A percentile compares a stretch with the other conserved stretches of the same genome.
phyloP scores from a whole-genome alignment of 2,888 invertebrate genomes.

The Argyra leucocephala region DNA sequence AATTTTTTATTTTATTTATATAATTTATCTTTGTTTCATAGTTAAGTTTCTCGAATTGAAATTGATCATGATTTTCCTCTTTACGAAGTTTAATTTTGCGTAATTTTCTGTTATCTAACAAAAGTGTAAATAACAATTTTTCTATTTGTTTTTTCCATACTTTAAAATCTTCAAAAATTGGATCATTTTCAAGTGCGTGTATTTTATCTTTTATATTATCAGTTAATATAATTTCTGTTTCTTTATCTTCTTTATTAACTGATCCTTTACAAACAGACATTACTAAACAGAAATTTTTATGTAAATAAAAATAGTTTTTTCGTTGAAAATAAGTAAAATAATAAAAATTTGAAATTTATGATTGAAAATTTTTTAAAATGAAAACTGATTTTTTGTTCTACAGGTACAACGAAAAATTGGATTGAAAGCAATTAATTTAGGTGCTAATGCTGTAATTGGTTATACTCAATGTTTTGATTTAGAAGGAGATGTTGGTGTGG shows the following conservation, averaged over 20 bases:
- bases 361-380: no score
- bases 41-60: not conserved
- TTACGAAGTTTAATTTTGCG: not conserved
- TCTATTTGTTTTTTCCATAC: not conserved
- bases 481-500: constrained; percentile 94
- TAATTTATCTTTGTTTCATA: not conserved
- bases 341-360: no score
- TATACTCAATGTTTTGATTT: constrained; percentile 92
- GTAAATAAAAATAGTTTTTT: no score
- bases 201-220: not conserved
- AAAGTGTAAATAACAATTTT: not conserved
- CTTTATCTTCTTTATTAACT: no score
- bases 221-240: no score
- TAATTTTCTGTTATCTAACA: not conserved
- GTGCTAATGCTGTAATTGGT: constrained; percentile 91
- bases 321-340: no score
- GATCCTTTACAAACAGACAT: no score
- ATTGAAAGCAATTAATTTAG: constrained; percentile 81
- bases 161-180: not conserved
- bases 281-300: no score
- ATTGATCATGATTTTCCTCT: not conserved
- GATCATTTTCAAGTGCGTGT: not conserved
- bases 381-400: constrained; percentile 10
- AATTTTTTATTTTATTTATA: not conserved
- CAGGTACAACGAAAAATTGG: constrained; percentile 86